phyloP scores from a whole-genome alignment of 37 sponge, comb jelly and placozoan species.

The Dysidea cf. avara region DNA sequence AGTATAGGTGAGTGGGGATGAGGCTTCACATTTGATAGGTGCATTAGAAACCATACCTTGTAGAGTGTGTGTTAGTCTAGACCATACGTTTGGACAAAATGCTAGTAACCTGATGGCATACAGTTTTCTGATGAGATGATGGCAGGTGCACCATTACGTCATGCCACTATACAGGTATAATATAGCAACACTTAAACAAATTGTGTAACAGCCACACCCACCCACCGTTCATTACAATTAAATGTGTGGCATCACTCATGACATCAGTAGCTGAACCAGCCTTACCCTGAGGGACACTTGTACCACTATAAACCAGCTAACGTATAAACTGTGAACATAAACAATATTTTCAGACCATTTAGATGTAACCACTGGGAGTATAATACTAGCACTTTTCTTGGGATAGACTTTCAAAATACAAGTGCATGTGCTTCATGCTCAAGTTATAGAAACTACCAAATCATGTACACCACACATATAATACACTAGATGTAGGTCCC shows the following conservation, averaged over 20 bases:
- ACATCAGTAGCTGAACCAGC: constrained; percentile 81
- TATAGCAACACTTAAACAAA: neutral
- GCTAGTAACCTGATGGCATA: constrained; percentile 83
- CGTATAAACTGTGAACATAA: neutral
- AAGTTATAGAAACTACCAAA: too few relatives aligned
- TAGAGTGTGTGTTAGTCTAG: constrained; percentile 63
- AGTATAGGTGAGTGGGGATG: too few relatives aligned
- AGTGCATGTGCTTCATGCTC: too few relatives aligned
- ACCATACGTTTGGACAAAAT: constrained; percentile 46
- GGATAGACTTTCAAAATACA: too few relatives aligned
- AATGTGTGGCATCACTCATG: constrained; percentile 66
- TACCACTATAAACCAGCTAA: constrained; percentile 79
- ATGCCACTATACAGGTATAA: constrained; percentile 52
- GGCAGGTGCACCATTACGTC: constrained; percentile 32
- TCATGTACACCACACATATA: too few relatives aligned
- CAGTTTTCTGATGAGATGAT: constrained; percentile 46
- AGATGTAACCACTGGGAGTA: too few relatives aligned
- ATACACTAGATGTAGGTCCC: too few relatives aligned
- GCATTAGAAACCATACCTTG: constrained; percentile 38
- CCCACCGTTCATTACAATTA: constrained; percentile 45
- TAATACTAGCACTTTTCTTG: too few relatives aligned
- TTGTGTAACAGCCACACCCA: neutral
- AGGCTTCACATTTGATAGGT: too few relatives aligned
- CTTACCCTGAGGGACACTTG: constrained; percentile 79
- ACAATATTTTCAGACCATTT: too few relatives aligned